Evolutionary conservation across 1,140 invertebrate genomes (phyloP), one percentile per base, ranked within the genome.

Genomic region (Saxidomus purpurata): DNA sequence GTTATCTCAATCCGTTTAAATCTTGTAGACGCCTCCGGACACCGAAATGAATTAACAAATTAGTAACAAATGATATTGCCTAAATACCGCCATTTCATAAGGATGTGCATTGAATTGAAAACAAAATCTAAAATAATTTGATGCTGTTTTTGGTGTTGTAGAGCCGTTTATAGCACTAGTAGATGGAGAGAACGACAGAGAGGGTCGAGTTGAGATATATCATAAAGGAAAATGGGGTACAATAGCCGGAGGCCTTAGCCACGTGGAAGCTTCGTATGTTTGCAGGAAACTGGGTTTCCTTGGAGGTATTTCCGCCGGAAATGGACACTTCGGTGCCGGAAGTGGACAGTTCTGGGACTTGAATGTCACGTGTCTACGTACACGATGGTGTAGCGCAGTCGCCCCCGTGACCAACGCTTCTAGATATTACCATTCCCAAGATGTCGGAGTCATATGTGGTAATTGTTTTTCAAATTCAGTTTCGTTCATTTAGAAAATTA

Each of bases 121-220:
- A n/a, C n/a, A n/a, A n/a, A n/a, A n/a, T n/a, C n/a, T n/a, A n/a
- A n/a, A n/a, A n/a, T n/a, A n/a, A n/a, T n/a, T n/a, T n/a, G n/a
- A n/a, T n/a, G n/a, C n/a, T n/a, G n/a, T n/a, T n/a, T n/a, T n/a
- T n/a, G n/a, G n/a, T n/a, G n/a, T n/a, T n/a, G n/a, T n/a, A 93
- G 93, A 93, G 31, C 92, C 93, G 0, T 89, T 92, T 31, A 76
- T 93, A 28, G 71, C 91, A 11, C 80, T 96, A 36, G 92, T 95
- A 0, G 94, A 94, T 15, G 95, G 95, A 13, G 55, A 87, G 22
- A 89, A 69, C 13, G 52, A 89, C 4, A 82, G 87, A 28, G 93
- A 95, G 98, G 98, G 98, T 61, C 98, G 99, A 95, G 97, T 99
- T 11, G 98, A 99, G 95, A 97, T 99, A 69, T 97, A 97, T 90